Evolutionary conservation across 2,888 invertebrate genomes (phyloP), one percentile per base, ranked within the genome.

Genomic region (Cordilura impudica): DNA sequence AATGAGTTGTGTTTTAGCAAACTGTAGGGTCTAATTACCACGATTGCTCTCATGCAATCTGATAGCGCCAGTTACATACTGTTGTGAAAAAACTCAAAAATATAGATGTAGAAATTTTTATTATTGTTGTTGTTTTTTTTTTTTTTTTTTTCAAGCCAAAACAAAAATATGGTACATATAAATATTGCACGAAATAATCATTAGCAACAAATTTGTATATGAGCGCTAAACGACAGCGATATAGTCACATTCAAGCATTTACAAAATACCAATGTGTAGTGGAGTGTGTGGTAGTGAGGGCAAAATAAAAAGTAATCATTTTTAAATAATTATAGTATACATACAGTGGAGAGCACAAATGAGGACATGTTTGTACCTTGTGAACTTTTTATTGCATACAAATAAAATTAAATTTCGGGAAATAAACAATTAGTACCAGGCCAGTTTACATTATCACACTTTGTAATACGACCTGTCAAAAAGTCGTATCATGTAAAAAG

Each of bases 41-140:
- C 73, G 66, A 49, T 16, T 61, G 63, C 54, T 61, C 61, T 61
- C 75, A 69, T 69, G 61, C 69, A 63, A 75, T 58, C 69, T 26
- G 54, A 31, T 60, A 70, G 19, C n/a, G n/a, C 39, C 18, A 45
- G 45, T 66, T 66, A 67, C 54, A 53, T 51, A 51, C 31, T 29
- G 54, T 26, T 54, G 29, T 53, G 4, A 47, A 58, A 54, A 19
- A 39, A 51, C 26, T 23, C 21, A 45, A 19, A n/a, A 54, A 53
- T 19, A 54, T 31, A 54, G 10, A 54, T 71, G 54, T 16, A 45
- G 61, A 54, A 61, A 63, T 54, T 45, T 18, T 29, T 29, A 29
- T 29, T 29, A n/a, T 29, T 31, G 31, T 7, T 26, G 21, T 4
- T 51, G 18, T 43, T 19, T 19, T 19, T n/a, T 47, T n/a, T 12